Base-by-base conservation (phyloP, 2,113 vertebrate genomes). In the Chelonoidis abingdonii region DNA sequence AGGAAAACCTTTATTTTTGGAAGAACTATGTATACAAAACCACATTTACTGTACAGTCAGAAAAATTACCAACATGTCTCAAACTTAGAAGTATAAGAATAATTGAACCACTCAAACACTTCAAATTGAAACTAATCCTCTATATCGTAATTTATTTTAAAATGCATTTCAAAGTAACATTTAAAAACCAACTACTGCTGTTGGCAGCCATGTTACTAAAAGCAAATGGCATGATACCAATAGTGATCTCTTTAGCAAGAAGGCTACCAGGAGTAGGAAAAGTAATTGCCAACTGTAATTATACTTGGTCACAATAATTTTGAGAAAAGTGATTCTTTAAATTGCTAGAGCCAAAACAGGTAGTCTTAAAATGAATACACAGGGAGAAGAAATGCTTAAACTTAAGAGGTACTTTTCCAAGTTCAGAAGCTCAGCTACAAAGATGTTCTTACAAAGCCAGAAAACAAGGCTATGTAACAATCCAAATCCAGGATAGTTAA, bases 381-480 rank as follows among this genome's bases (percentile, higher is more conserved):
- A 14, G 12, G 41, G 72, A 44, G 22, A 44, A 76, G 27, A 75
- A 76, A n/a, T 10, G 13, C 31, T 25, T 57, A 35, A 11, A 69
- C 83, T 75, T 65, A 83, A 80, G 12, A 56, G 12, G 24, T 53
- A 21, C 3, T n/a, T 72, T 78, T 78, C 41, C 35, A 2, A 41
- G 31, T 53, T 88, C 47, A 83, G 88, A 90, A 88, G 57, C 29
- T 86, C 87, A 53, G 41, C 10, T 78, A 86, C 75, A 29, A 52
- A 14, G 80, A 12, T 17, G 1, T 76, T 41, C 53, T 57, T 57
- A 69, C 1, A 8, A 16, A 52, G 7, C 1, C 19, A 92, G 78
- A 88, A 4, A 88, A 24, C 3, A 0, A 80, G 83, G 24, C 59
- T 52, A 69, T 0, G 0, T 29, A 47, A 8, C 2, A 53, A 57